A percentile compares a stretch with the other conserved stretches of the same genome.
Evolutionary conservation across 2,113 vertebrate genomes (phyloP).

Genomic region (Sinosuthora webbiana): DNA sequence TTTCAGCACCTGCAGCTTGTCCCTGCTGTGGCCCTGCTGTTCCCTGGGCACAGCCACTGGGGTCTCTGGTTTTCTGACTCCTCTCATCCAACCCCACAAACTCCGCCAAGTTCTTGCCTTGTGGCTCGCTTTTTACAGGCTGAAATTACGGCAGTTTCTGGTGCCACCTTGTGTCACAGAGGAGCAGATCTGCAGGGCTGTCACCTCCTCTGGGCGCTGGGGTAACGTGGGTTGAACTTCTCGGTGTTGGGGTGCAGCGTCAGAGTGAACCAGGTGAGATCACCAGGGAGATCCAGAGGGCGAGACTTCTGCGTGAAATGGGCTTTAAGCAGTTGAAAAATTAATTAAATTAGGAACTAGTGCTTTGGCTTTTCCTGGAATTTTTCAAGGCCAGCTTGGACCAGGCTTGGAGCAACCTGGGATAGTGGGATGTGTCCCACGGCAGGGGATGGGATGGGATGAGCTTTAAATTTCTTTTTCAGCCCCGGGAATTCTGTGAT

Average conservation of each 20-base stretch:
- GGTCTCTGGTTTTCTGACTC: rapidly evolving
- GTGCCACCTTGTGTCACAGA: constrained; percentile 37
- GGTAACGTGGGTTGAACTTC: not conserved
- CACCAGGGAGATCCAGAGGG: not conserved
- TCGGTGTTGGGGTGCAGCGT: not conserved
- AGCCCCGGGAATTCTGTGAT: too few relatives aligned
- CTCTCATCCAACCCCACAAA: rapidly evolving
- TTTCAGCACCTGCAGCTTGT: not conserved
- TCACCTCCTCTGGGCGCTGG: not conserved
- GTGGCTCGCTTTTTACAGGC: rapidly evolving
- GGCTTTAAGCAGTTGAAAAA: not conserved
- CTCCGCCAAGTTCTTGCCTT: not conserved
- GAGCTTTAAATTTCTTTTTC: not conserved
- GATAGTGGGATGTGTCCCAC: rapidly evolving
- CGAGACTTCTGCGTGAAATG: not conserved
- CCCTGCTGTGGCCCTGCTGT: not conserved
- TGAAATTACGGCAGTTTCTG: not conserved
- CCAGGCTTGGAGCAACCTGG: not conserved
- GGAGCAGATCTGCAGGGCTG: not conserved
- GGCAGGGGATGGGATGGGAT: not conserved
- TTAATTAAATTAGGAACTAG: not conserved
- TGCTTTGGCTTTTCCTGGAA: not conserved
- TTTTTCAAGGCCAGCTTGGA: not conserved
- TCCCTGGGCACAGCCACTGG: not conserved
- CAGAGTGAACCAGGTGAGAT: not conserved